Percentiles rank a stretch among this genome's conserved stretches.
Conservation (phyloP, 2,888 invertebrate genomes). For the Melitaea athalia region DNA sequence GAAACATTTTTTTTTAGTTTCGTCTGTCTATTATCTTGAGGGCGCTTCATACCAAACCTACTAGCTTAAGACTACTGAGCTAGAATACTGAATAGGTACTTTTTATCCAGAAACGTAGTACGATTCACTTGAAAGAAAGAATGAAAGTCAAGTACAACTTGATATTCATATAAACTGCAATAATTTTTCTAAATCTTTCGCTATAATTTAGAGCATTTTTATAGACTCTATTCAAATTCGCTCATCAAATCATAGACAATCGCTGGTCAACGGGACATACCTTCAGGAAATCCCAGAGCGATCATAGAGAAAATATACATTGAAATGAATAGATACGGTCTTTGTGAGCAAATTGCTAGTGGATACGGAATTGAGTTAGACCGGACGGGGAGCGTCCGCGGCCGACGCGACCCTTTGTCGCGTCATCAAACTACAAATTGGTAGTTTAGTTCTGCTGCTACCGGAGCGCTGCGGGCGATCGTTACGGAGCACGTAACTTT, state of each 20-base stretch:
- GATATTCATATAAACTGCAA: no score
- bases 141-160: no score
- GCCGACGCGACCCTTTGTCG: conserved; percentile 64
- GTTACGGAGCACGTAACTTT: conserved; percentile 36
- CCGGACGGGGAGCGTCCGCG: conserved; percentile 45
- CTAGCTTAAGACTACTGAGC: no score
- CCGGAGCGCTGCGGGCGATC: conserved; percentile 45
- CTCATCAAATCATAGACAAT: conserved; percentile 29
- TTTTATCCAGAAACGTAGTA: no score
- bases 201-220: background rate
- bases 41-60: no score
- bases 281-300: conserved; percentile 39
- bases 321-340: conserved; percentile 48
- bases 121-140: no score
- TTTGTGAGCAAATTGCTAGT: conserved; percentile 58
- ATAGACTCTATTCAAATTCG: conserved; percentile 34
- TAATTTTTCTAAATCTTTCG: background rate
- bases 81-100: no score
- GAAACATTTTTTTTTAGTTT: no score
- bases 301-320: conserved; percentile 44
- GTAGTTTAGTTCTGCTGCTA: conserved; percentile 56
- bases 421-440: conserved; percentile 76
- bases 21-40: no score
- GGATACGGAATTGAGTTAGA: conserved; percentile 59
- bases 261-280: conserved; percentile 27